Evolutionary conservation across 2,113 vertebrate species (phyloP), one percentile per base, ranked within the genome.

Genomic region (Plestiodon gilberti): DNA sequence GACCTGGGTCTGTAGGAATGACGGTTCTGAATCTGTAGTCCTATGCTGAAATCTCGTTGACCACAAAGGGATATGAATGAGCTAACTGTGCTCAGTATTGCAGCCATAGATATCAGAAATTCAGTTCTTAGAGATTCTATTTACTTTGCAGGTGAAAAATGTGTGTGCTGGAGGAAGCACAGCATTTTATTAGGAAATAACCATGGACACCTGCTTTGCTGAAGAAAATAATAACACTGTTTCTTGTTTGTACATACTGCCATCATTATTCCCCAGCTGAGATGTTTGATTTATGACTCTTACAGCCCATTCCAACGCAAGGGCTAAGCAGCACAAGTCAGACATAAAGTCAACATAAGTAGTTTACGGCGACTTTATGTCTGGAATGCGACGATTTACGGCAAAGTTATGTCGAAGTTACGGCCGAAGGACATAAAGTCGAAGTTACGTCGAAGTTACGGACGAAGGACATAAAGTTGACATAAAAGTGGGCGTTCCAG

Each of bases 281-380:
- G 71, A 75, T 38, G 79, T 88, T 91, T 95, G 93, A 96, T 96
- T 95, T 95, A 92, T 93, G 79, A 48, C 61, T 90, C 83, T 91
- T 94, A 94, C n/a, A n/a, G n/a, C n/a, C n/a, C n/a, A n/a, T n/a
- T n/a, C n/a, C n/a, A n/a, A n/a, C n/a, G n/a, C n/a, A n/a, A n/a
- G n/a, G n/a, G n/a, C n/a, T n/a, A n/a, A n/a, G n/a, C n/a, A n/a
- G n/a, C n/a, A n/a, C n/a, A n/a, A n/a, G n/a, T n/a, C n/a, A n/a
- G n/a, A n/a, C n/a, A n/a, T n/a, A n/a, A n/a, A n/a, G n/a, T n/a
- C n/a, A n/a, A n/a, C n/a, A n/a, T n/a, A n/a, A n/a, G n/a, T n/a
- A n/a, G n/a, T n/a, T n/a, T n/a, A n/a, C n/a, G n/a, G n/a, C n/a
- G n/a, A n/a, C n/a, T n/a, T n/a, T n/a, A n/a, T n/a, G n/a, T n/a